Base-by-base conservation (phyloP, 2,113 vertebrate species). In the Thryonomys swinderianus region DNA sequence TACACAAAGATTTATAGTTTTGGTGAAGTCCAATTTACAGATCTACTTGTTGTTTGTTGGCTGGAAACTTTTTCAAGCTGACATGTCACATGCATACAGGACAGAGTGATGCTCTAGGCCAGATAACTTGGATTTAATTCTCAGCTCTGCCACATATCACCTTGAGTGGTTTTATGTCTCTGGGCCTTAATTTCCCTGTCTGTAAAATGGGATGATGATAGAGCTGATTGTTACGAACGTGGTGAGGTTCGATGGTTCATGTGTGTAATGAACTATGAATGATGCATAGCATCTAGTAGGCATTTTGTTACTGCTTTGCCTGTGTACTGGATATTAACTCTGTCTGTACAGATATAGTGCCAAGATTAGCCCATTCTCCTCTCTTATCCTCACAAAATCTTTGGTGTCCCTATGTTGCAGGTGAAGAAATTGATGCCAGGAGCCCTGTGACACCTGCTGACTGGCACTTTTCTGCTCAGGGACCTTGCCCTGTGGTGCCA, bases 281-380 rank as follows among this genome's bases (percentile, higher is more conserved):
- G 7, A 30, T 78, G 20, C 7, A 2, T 11, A 6, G 8, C 32
- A n/a, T 69, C 14, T 40, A 23, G 30, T 51, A 25, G 55, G 57
- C 62, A 37, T 57, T 85, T 40, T 34, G 42, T 61, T 30, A 21
- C 16, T 74, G 45, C 55, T 71, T 0, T 48, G 37, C 32, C 64
- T 64, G 0, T 40, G 13, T 10, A 7, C 17, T 30, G 5, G 76
- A 37, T 64, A 3, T 3, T 32, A 25, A 78, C 51, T 61, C 14
- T 53, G 53, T 48, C 16, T 1, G 0, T 13, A 27, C 37, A 91
- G 66, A 45, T 53, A n/a, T 30, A 3, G 42, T 51, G 27, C 37
- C 57, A 10, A 11, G 59, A 30, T 17, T 64, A 37, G 8, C 25
- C 16, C 81, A 42, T 37, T 18, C 17, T 12, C 25, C 45, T 40